Evolutionary conservation across 2,888 invertebrate species (phyloP), one percentile per base, ranked within the genome.

Genomic region (Melangyna quadrimaculata): DNA sequence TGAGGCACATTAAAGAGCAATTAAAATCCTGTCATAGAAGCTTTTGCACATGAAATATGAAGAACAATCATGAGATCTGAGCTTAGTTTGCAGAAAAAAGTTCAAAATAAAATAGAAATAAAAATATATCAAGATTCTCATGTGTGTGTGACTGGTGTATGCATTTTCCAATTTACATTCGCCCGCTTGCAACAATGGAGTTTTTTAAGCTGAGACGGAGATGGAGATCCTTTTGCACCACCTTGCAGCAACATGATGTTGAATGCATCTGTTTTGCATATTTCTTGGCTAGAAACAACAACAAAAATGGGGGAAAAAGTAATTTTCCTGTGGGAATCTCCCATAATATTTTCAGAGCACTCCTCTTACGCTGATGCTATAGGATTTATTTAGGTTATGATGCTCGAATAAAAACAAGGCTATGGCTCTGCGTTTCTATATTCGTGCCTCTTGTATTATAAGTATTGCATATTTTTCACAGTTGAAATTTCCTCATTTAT

Each of bases 11-110:
- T 86, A 86, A 86, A 86, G 86, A 86, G 86, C 86, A 86, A 86
- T 86, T 81, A 86, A 86, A 86, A 86, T 86, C 86, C 81, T 86
- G 86, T 86, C 86, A 86, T 86, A 86, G 81, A 77, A 86, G 86
- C 81, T 86, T 77, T 81, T 70, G 78, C 86, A 86, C 78, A 86
- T 86, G 81, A 86, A 86, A 81, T 86, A 86, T 81, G 86, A 77
- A 86, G 81, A 86, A 73, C 81, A 77, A 81, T 86, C 86, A 86
- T 73, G 81, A 81, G 81, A 81, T 81, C 73, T 81, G 57, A 73
- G 72, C 59, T 48, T 72, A 77, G 75, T 67, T 84, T 74, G 53
- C 29, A 14, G 17, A 37, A 63, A 70, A 48, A 24, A 1, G 7
- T 29, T 8, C 2, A 24, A 19, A 69, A 40, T 55, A 77, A 57